Evolutionary conservation across 2,113 vertebrate genomes (phyloP), one percentile per base, ranked within the genome.

Genomic region (Anguilla rostrata): DNA sequence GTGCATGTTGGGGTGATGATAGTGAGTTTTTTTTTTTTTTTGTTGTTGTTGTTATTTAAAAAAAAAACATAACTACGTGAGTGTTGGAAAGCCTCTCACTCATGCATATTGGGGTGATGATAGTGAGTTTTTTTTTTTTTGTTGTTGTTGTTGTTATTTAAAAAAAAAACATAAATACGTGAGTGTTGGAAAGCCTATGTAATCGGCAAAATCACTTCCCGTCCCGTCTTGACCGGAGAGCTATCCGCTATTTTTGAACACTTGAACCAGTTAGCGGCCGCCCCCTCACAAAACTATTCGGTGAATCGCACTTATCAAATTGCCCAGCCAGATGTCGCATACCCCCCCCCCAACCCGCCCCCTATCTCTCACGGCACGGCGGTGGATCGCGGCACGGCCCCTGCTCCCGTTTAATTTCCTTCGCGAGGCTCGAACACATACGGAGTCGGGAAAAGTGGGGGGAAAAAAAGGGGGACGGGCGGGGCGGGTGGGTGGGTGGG

Each of bases 1-100:
- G 95, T 96, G 95, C 94, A 95, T 96, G 96, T 96, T 97, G 95
- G 96, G 94, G 90, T 91, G 94, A 96, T 96, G 96, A 90, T 96
- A 97, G 96, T 97, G 92, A 96, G 94, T 85, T 90, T 92, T 83
- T 96, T 90, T 92, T 83, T 96, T 43, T 43, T 43, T 2, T 7
- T n/a, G 34, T 34, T 34, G 34, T 34, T 34, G 34, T 34, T 34
- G 34, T 34, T 34, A 34, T 34, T 34, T 34, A 34, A 34, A 34
- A 34, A n/a, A n/a, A n/a, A n/a, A n/a, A n/a, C 34, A 34, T 34
- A 34, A 34, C 34, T 34, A 0, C 34, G 34, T 34, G 34, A 34
- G 34, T 34, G 34, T 34, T 34, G n/a, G n/a, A n/a, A 90, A 89
- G 91, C 93, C 89, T 92, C 96, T 95, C 94, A 94, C 95, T 96